A percentile compares a stretch with the other conserved stretches of the same genome.
phyloP scores from a whole-genome alignment of 2,113 vertebrate species.

The Gallinago undulata region DNA sequence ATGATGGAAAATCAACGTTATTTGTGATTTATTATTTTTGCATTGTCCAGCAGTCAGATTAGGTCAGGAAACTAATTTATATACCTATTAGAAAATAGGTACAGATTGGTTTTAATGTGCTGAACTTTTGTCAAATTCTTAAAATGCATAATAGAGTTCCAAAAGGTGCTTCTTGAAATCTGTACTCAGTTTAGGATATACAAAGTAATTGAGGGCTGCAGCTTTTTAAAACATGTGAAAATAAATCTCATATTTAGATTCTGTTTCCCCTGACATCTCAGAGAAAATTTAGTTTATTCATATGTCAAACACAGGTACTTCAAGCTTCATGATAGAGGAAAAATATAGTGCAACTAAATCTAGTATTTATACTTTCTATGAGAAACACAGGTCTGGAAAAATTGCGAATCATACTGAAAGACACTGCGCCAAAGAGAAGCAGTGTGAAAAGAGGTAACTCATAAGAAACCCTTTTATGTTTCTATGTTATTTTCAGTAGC shows the following conservation, averaged over 20 bases:
- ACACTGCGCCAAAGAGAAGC: background rate
- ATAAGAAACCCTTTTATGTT: conserved; percentile 49
- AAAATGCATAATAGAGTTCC: background rate
- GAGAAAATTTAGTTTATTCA: background rate
- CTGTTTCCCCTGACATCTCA: background rate
- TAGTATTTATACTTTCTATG: background rate
- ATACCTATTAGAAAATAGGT: background rate
- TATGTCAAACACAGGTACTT: background rate
- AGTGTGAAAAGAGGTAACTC: background rate
- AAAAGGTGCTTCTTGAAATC: background rate
- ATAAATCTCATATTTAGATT: background rate
- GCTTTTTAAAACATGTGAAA: background rate
- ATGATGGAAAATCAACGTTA: background rate
- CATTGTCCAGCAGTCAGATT: background rate
- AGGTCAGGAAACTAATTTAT: background rate
- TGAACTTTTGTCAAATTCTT: background rate
- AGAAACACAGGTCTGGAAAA: background rate
- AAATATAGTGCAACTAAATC: background rate
- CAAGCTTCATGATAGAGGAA: background rate
- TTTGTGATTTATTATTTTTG: background rate
- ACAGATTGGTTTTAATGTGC: background rate
- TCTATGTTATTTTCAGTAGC: conserved; percentile 18
- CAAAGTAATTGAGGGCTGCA: background rate
- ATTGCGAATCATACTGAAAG: background rate
- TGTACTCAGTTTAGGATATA: background rate